phyloP scores from a whole-genome alignment of 2,797 vertebrate species.

The Microctenopoma lineatum region DNA sequence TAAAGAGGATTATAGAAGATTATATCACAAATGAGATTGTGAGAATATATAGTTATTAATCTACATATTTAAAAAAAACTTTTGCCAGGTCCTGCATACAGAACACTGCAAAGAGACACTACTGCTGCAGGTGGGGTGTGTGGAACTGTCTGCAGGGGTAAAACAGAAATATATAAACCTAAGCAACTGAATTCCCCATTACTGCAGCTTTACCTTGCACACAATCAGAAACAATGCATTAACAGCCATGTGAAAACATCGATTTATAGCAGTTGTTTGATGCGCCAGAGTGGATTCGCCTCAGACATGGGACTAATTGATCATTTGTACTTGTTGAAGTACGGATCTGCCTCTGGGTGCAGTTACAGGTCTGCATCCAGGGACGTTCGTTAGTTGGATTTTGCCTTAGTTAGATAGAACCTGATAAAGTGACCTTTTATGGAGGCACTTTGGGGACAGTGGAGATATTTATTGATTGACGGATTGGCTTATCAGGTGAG shows the following conservation, averaged over 20 bases:
- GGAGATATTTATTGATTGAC: constrained; percentile 79
- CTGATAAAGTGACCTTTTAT: constrained; percentile 81
- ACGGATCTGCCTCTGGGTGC: background rate
- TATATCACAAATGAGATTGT: constrained; percentile 5
- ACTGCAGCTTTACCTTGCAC: constrained; percentile 1
- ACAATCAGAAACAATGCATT: constrained; percentile 6
- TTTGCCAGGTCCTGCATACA: background rate
- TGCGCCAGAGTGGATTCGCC: constrained; percentile 2
- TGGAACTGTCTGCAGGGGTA: background rate
- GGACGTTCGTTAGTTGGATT: constrained; percentile 53
- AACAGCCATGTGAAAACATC: background rate
- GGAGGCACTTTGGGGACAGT: constrained; percentile 63
- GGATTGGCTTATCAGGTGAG: constrained; percentile 72
- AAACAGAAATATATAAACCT: background rate
- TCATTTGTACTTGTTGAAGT: constrained; percentile 49
- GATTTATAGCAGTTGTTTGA: constrained; percentile 10
- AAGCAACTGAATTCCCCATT: background rate
- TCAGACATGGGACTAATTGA: constrained; percentile 51
- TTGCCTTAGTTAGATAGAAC: constrained; percentile 60
- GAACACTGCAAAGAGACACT: background rate
- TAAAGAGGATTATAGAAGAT: constrained; percentile 36
- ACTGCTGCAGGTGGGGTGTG: background rate
- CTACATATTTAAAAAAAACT: background rate
- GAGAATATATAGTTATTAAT: constrained; percentile 2
- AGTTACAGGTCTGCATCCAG: constrained; percentile 36